These are phyloP conservation scores for Enteromius mattozi DNA, from an alignment of 2,797 vertebrate genomes.

Conservation along the genomic window DNA sequence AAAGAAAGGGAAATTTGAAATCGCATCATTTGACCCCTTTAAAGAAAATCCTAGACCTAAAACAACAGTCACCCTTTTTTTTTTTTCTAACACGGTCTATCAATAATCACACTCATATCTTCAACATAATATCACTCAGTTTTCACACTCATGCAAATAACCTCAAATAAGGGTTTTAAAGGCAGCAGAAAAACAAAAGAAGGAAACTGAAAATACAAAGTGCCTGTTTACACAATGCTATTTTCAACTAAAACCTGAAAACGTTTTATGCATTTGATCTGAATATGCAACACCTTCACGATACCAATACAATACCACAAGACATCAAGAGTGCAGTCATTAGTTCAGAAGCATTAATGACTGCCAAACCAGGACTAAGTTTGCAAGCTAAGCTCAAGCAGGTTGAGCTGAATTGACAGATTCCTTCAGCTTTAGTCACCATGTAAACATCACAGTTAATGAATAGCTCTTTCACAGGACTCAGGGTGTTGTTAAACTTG, in stretches of 20 bases:
- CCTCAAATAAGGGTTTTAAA: neutral
- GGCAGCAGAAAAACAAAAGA: neutral
- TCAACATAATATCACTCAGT: neutral
- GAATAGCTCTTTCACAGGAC: conserved; percentile 71
- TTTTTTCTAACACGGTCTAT: neutral
- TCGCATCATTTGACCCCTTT: neutral
- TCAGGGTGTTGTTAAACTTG: conserved; percentile 53
- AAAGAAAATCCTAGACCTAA: neutral
- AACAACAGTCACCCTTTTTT: neutral
- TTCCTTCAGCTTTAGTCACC: conserved; percentile 62
- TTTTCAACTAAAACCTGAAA: too few species aligned
- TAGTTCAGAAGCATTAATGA: too few species aligned
- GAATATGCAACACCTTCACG: too few species aligned
- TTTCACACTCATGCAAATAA: neutral
- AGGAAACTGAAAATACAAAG: too few species aligned
- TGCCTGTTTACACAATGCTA: too few species aligned
- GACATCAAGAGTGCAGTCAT: too few species aligned
- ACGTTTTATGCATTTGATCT: too few species aligned
- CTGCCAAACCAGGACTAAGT: too few species aligned
- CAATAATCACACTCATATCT: neutral
- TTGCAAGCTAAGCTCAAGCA: neutral
- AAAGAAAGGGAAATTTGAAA: too few species aligned
- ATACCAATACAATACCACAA: too few species aligned
- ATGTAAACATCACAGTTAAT: conserved; percentile 63
- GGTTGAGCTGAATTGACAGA: conserved; percentile 17